Conservation (phyloP, 2,888 invertebrate genomes). For the Leptinotarsa tumamoca region DNA sequence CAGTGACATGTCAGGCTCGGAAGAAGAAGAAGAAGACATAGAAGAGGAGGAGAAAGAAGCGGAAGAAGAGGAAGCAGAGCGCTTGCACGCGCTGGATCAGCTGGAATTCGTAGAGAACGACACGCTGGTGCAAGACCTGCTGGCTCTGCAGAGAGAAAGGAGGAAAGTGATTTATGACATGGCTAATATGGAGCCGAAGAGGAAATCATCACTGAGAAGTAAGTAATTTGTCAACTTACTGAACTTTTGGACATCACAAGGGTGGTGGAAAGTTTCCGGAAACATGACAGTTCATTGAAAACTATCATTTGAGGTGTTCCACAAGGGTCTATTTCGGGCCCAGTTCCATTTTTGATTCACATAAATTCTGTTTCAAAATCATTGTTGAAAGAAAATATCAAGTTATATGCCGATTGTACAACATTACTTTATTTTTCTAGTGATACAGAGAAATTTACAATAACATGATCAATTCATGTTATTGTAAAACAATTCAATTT, state of each 20-base stretch:
- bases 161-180: slow-evolving; percentile 28
- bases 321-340: too few relatives aligned
- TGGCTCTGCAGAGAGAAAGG: slow-evolving; percentile 30
- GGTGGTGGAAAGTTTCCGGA: background rate
- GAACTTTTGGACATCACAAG: background rate
- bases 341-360: too few relatives aligned
- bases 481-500: too few relatives aligned
- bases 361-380: too few relatives aligned
- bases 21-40: background rate
- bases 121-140: slow-evolving; percentile 26
- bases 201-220: slow-evolving; percentile 19
- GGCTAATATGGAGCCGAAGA: slow-evolving; percentile 11
- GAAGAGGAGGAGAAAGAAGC: background rate
- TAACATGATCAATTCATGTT: too few relatives aligned
- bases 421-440: too few relatives aligned
- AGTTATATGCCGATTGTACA: too few relatives aligned
- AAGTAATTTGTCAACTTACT: background rate
- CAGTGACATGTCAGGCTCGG: background rate
- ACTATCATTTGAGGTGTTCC: too few relatives aligned
- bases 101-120: slow-evolving; percentile 35
- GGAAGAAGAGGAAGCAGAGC: slow-evolving; percentile 15
- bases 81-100: slow-evolving; percentile 33
- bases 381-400: too few relatives aligned
- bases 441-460: too few relatives aligned
- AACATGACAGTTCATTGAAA: too few relatives aligned